Conservation (phyloP, 2,113 vertebrate species). For the Sclerurus mexicanus region DNA sequence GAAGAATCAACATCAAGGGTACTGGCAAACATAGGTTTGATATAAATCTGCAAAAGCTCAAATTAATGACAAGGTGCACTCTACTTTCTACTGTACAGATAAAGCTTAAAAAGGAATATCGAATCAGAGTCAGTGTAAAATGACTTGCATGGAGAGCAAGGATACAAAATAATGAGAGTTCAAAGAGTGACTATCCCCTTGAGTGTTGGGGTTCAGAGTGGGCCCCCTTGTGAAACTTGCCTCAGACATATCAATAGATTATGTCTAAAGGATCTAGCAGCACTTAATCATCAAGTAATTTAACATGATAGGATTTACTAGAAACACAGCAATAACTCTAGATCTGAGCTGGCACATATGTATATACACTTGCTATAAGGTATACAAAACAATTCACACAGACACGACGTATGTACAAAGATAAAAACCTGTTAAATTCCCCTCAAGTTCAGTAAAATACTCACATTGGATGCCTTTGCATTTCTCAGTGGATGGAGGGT, state of each 20-base stretch:
- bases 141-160: accelerated
- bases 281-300: background rate
- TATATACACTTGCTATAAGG: background rate
- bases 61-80: background rate
- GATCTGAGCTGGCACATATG: background rate
- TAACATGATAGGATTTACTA: background rate
- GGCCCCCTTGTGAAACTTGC: background rate
- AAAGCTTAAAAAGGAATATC: background rate
- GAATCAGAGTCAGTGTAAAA: background rate
- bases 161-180: background rate
- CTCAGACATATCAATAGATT: background rate
- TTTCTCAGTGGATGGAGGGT: too few species aligned
- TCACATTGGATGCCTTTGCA: background rate
- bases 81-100: background rate
- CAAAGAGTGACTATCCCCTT: background rate
- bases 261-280: background rate
- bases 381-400: background rate
- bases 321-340: background rate
- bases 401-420: background rate
- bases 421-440: background rate
- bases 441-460: background rate
- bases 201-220: background rate
- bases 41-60: background rate
- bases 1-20: background rate
- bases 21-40: background rate